Percentiles rank a stretch among this genome's conserved stretches.
phyloP scores from a whole-genome alignment of 2,888 invertebrate species.

The Troglohyphantes excavatus region DNA sequence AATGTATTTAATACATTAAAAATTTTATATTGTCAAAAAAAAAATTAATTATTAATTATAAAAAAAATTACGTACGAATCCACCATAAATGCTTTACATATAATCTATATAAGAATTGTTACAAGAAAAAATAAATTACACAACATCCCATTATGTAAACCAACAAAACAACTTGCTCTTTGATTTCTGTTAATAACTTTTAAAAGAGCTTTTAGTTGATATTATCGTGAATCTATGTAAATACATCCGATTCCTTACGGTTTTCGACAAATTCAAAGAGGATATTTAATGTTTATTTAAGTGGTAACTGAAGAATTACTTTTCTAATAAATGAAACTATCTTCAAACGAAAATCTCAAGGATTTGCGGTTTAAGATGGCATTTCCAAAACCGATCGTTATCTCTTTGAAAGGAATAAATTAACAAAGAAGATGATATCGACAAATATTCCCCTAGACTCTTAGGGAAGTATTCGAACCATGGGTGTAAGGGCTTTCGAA shows the following conservation, averaged over 20 bases:
- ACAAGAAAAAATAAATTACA: too few relatives aligned
- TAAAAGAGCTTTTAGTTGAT: too few relatives aligned
- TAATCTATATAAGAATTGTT: too few relatives aligned
- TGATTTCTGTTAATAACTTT: too few relatives aligned
- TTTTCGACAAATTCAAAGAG: neutral
- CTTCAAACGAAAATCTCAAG: neutral
- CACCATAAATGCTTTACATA: too few relatives aligned
- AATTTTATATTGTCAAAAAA: too few relatives aligned
- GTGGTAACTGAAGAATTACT: neutral
- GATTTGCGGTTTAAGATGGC: neutral
- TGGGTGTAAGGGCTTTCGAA: neutral
- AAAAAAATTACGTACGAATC: too few relatives aligned
- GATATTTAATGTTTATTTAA: neutral
- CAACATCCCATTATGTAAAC: too few relatives aligned
- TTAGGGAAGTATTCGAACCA: neutral
- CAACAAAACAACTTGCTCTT: too few relatives aligned
- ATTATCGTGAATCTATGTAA: neutral
- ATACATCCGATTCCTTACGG: neutral
- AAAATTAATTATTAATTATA: too few relatives aligned
- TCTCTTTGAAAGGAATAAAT: constrained; percentile 10
- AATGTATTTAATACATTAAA: too few relatives aligned
- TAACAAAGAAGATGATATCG: constrained; percentile 6
- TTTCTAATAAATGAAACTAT: neutral
- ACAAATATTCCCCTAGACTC: neutral
- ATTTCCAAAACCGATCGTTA: neutral